Evolutionary conservation across 2,113 vertebrate genomes (phyloP).

Genomic region (zebrafish (Danio rerio)): GRCz12tu NC_133182.1:44365501-44366000

Average conservation of each 20-base stretch:
- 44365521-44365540: slow-evolving; percentile 45
- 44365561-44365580: slow-evolving; percentile 52
- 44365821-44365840: slow-evolving; percentile 52
- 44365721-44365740: background rate
- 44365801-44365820: slow-evolving; percentile 43
- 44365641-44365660: background rate
- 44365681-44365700: background rate
- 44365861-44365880: slow-evolving; percentile 44
- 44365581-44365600: slow-evolving; percentile 29
- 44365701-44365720: background rate
- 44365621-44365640: background rate
- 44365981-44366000: background rate
- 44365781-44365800: background rate
- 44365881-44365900: slow-evolving; percentile 51
- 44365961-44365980: slow-evolving; percentile 26
- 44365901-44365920: slow-evolving; percentile 45
- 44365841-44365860: slow-evolving; percentile 41
- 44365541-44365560: slow-evolving; percentile 47
- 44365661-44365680: background rate
- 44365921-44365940: slow-evolving; percentile 38
- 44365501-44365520: slow-evolving; percentile 56
- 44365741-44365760: background rate
- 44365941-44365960: slow-evolving; percentile 44
- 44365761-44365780: background rate
- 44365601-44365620: slow-evolving; percentile 9